These are phyloP conservation scores for Orcinus orca DNA, from an alignment of 2,113 vertebrate species.

Conservation along the genomic window DNA sequence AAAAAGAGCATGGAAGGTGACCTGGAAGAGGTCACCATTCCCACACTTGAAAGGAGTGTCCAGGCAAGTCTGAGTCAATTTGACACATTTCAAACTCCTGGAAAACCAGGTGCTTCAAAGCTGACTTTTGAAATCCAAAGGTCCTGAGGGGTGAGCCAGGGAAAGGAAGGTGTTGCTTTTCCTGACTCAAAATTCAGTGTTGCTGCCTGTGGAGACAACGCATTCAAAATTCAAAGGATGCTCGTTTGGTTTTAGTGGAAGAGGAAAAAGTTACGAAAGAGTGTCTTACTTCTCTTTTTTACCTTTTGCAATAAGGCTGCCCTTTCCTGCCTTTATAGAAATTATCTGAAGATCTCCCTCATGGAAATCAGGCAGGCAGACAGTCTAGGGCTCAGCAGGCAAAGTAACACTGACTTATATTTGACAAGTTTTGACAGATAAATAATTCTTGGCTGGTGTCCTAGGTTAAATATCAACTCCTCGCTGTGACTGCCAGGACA, in stretches of 20 bases:
- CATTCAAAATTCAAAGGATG: neutral
- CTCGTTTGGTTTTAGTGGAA: constrained; percentile 71
- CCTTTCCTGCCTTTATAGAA: constrained; percentile 70
- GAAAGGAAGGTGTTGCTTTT: neutral
- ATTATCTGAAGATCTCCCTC: constrained; percentile 72
- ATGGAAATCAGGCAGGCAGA: constrained; percentile 79
- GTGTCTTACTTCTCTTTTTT: constrained; percentile 67
- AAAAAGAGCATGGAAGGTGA: neutral
- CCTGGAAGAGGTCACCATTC: neutral
- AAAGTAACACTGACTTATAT: constrained; percentile 75
- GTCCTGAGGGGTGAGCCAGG: neutral
- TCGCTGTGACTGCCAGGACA: constrained; percentile 55
- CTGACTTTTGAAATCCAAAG: constrained; percentile 50
- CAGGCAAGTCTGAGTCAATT: neutral
- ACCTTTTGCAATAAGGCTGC: constrained; percentile 55
- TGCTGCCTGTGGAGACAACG: neutral
- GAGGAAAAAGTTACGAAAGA: constrained; percentile 71
- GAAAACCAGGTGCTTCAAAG: constrained; percentile 14
- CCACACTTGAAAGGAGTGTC: constrained; percentile 10
- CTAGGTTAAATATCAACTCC: constrained; percentile 73
- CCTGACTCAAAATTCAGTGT: neutral
- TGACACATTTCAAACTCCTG: constrained; percentile 47
- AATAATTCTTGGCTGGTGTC: constrained; percentile 77
- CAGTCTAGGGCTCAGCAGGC: constrained; percentile 75
- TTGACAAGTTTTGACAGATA: constrained; percentile 81